Conservation (phyloP, 2,797 vertebrate species). For the Myripristis murdjan region DNA sequence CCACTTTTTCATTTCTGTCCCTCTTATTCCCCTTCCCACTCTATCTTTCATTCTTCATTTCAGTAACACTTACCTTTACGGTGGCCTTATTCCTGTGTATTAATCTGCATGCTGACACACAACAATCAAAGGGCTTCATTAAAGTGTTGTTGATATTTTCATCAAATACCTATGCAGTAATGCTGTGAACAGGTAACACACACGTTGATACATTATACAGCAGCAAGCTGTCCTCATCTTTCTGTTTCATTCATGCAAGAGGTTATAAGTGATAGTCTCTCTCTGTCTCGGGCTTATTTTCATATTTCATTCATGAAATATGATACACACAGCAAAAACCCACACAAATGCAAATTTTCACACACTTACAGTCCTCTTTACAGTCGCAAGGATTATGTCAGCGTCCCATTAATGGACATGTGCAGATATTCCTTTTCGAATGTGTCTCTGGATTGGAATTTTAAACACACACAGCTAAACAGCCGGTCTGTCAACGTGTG, state of each 20-base stretch:
- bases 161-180: no score
- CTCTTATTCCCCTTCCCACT: no score
- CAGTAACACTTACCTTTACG: no score
- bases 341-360: conserved; percentile 1
- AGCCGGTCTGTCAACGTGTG: conserved; percentile 4
- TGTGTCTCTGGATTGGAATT: background rate
- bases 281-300: conserved; percentile 23
- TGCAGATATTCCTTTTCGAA: background rate
- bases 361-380: no score
- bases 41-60: conserved; percentile 7
- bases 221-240: no score
- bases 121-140: no score
- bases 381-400: no score
- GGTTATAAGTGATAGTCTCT: conserved; percentile 15
- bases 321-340: conserved; percentile 1
- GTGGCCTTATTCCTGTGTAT: no score
- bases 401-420: background rate
- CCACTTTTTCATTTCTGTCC: background rate
- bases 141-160: no score
- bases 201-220: no score
- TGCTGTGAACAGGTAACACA: no score
- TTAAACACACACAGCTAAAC: conserved; percentile 23
- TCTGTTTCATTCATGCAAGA: conserved; percentile 19
- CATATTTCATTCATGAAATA: conserved; percentile 36
- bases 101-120: no score